These are phyloP conservation scores for Apamea crenata DNA, from an alignment of 2,888 invertebrate genomes.

Conservation along the genomic window DNA sequence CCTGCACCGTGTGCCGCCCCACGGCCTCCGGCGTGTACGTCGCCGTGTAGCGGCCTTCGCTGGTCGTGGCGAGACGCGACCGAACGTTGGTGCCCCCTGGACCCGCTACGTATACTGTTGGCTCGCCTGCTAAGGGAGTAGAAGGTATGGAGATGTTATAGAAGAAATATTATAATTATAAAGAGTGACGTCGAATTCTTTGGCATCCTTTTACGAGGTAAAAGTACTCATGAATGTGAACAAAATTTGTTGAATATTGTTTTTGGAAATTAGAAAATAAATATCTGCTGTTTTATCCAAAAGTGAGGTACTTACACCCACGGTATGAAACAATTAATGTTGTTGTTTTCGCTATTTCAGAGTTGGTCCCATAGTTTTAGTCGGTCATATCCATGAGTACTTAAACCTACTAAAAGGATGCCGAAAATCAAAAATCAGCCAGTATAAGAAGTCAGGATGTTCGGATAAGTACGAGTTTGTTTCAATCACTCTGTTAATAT, in stretches of 20 bases:
- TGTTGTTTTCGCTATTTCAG: not conserved
- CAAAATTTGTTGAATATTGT: not conserved
- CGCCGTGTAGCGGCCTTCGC: constrained; percentile 93
- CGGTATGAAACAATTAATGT: not conserved
- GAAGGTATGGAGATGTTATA: too few relatives aligned
- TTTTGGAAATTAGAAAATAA: not conserved
- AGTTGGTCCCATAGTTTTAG: not conserved
- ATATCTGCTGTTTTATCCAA: not conserved
- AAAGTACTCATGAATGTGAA: not conserved
- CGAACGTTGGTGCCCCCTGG: constrained; percentile 96
- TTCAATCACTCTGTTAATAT: not conserved
- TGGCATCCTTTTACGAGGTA: not conserved
- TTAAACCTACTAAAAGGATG: not conserved
- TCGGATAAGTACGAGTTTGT: not conserved
- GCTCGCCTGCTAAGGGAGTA: constrained; percentile 88
- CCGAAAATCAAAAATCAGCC: not conserved
- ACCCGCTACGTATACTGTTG: constrained; percentile 94
- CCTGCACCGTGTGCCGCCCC: constrained; percentile 95
- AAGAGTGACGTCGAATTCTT: not conserved
- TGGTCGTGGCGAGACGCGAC: constrained; percentile 92
- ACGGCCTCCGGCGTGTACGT: constrained; percentile 96
- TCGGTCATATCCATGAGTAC: not conserved
- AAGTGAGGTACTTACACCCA: not conserved
- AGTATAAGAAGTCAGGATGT: not conserved
- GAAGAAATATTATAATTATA: not conserved